Base-by-base conservation (phyloP, 2,113 vertebrate genomes). In the Megaleporinus macrocephalus region DNA sequence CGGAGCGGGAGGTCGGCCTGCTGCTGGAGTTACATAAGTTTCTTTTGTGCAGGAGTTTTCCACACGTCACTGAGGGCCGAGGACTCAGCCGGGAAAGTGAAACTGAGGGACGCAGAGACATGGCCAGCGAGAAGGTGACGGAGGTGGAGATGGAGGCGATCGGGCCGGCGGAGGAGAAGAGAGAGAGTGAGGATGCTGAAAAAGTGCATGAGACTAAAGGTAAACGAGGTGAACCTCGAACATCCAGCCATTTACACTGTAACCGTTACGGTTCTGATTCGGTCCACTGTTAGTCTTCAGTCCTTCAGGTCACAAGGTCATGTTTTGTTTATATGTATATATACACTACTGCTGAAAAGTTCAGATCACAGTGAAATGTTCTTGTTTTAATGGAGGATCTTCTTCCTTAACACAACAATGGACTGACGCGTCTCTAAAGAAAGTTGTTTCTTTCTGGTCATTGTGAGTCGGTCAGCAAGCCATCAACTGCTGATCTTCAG, bases 111-210 rank as follows among this genome's bases (percentile, higher is more conserved):
- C 26, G 76, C 24, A 7, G 30, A 76, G 1, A 6, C 44, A 85
- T 86, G 73, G 57, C 33, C 9, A 77, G 73, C 27, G 30, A 75
- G n/a, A 82, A 16, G 36, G 18, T 0, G 47, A 92, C 89, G 77
- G 91, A 93, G 79, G 66, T 93, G 88, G 73, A 89, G 30, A 24
- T 84, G 65, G 65, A 80, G 49, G 36, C 70, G 0, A 27, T 88
- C 13, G 3, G 13, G 0, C 3, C 0, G 1, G 73, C 85, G 61
- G 73, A 27, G 61, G 73, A 27, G 5, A 55, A 84, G 12, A 53
- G 33, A 16, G 78, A 81, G 22, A 68, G 44, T 36, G 75, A 61
- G 47, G 65, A 44, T 63, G 0, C 33, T 15, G 78, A 59, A 9
- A 72, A 41, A 0, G 51, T 15, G n/a, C 1, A n/a, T 27, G 49